Conservation (phyloP, 2,888 invertebrate species). For the Adelphocoris suturalis region DNA sequence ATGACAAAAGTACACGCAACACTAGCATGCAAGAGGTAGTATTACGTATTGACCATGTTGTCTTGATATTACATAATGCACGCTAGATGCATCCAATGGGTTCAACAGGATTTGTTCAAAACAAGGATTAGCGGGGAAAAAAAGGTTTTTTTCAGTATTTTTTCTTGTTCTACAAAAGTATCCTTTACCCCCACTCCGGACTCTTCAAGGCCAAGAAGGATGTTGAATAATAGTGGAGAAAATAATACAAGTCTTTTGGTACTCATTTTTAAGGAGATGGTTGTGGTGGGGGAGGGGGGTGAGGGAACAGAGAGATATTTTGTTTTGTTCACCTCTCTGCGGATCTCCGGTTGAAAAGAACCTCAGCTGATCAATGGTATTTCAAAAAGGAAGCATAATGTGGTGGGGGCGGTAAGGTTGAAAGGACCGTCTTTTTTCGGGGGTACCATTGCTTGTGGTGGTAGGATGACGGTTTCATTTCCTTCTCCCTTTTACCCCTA, state of each 20-base stretch:
- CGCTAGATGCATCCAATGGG: too few relatives aligned
- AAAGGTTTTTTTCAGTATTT: neutral
- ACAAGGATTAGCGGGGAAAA: neutral
- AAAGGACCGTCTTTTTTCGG: slow-evolving; percentile 31
- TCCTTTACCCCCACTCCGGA: neutral
- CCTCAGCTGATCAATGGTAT: neutral
- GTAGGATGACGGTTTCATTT: neutral
- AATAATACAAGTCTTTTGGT: too few relatives aligned
- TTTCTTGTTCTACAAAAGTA: neutral
- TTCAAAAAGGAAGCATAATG: slow-evolving; percentile 39
- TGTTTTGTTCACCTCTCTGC: neutral
- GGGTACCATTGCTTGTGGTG: neutral
- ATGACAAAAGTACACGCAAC: too few relatives aligned
- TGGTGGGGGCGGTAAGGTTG: neutral
- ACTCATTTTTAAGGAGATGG: too few relatives aligned
- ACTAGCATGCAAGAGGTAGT: too few relatives aligned
- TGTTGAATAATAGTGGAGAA: neutral
- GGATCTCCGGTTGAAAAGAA: slow-evolving; percentile 12
- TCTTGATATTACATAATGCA: too few relatives aligned
- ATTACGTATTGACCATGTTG: too few relatives aligned
- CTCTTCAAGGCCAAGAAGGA: slow-evolving; percentile 9
- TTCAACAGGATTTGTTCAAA: too few relatives aligned
- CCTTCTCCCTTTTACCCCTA: slow-evolving; percentile 20
- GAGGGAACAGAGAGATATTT: neutral
- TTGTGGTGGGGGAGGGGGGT: neutral